These are phyloP conservation scores for Holothuria glaberrima DNA, from an alignment of 35 echinoderm and acorn worm species.

Conservation along the genomic window DNA sequence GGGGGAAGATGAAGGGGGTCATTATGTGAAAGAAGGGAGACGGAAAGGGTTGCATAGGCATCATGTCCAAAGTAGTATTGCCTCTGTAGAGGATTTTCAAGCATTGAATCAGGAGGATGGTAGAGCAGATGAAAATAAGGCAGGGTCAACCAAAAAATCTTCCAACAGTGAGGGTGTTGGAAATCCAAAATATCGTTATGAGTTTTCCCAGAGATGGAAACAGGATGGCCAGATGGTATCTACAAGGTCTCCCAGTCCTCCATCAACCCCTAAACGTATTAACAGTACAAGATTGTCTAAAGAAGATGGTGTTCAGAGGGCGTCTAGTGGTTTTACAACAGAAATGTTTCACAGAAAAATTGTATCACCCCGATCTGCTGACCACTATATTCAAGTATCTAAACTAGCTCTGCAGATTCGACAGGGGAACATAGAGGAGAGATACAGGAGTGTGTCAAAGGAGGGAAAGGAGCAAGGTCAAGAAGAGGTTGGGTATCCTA, in stretches of 20 bases:
- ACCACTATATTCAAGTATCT: constrained; percentile 62
- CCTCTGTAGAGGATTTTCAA: constrained; percentile 36
- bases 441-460: not conserved
- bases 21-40: not conserved
- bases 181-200: constrained; percentile 4
- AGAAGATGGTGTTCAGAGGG: constrained; percentile 17
- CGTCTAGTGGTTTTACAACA: constrained; percentile 9
- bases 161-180: not conserved
- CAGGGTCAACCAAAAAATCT: not conserved
- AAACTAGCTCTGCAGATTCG: constrained; percentile 67
- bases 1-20: too few relatives aligned
- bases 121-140: not conserved
- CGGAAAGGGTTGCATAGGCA: constrained; percentile 29
- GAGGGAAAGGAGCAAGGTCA: not conserved
- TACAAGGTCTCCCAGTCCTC: not conserved
- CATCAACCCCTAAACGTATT: not conserved
- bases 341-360: constrained; percentile 28
- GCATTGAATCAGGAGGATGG: constrained; percentile 27
- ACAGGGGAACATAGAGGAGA: not conserved
- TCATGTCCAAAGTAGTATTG: constrained; percentile 28
- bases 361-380: constrained; percentile 36
- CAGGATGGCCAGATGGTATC: not conserved
- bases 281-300: not conserved
- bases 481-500: not conserved
- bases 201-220: not conserved